Evolutionary conservation across 2,797 vertebrate genomes (phyloP).

Genomic region (Eulemur mongoz): DNA sequence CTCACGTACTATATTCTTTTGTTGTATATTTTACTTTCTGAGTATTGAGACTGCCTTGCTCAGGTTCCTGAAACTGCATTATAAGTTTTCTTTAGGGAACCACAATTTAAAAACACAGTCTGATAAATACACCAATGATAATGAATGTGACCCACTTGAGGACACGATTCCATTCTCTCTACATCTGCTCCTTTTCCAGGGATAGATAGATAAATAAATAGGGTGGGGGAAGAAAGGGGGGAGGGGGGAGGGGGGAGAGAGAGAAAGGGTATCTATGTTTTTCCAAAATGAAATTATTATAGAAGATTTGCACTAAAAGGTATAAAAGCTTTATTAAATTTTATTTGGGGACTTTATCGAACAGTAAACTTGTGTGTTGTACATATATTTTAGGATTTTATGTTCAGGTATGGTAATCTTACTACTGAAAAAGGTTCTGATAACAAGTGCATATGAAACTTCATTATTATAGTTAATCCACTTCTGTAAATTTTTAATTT

Average conservation of each 20-base stretch:
- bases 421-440: background rate
- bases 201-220: background rate
- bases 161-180: background rate
- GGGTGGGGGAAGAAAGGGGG: background rate
- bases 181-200: constrained; percentile 10
- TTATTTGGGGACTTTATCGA: background rate
- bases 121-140: background rate
- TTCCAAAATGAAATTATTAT: background rate
- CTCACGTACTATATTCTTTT: constrained; percentile 39
- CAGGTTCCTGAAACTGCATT: background rate
- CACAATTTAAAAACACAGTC: constrained; percentile 8
- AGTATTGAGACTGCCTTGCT: background rate
- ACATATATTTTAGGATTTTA: background rate
- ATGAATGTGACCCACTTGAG: background rate
- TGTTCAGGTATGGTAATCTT: background rate
- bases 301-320: background rate
- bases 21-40: background rate
- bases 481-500: constrained; percentile 21
- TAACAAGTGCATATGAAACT: constrained; percentile 4
- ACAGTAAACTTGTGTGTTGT: background rate
- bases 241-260: background rate
- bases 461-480: constrained; percentile 1
- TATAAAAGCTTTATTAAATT: background rate
- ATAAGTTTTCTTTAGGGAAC: constrained; percentile 40
- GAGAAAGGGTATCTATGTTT: background rate